Percentiles rank a stretch among this genome's conserved stretches.
Conservation (phyloP, 2,888 invertebrate species). For the Drosophila fulvimacula region DNA sequence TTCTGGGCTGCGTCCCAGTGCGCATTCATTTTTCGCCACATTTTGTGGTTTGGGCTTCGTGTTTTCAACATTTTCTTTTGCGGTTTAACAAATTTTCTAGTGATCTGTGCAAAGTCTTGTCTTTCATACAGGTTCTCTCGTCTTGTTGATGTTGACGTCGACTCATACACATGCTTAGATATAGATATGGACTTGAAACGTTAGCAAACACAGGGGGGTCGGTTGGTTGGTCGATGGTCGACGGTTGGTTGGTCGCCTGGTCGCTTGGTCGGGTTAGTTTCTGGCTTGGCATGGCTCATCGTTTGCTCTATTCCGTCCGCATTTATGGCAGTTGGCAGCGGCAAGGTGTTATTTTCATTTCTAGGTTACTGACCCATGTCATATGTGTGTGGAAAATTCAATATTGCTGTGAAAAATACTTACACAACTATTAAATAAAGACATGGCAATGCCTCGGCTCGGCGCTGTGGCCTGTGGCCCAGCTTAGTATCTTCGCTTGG, state of each 20-base stretch:
- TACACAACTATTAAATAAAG: constrained; percentile 76
- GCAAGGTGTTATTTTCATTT: constrained; percentile 79
- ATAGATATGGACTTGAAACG: constrained; percentile 73
- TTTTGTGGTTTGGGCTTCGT: constrained; percentile 68
- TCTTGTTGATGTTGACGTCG: constrained; percentile 49
- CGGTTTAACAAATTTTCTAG: constrained; percentile 74
- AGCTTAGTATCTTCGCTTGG: constrained; percentile 58
- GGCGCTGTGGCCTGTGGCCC: constrained; percentile 44
- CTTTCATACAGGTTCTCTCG: constrained; percentile 71
- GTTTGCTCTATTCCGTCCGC: constrained; percentile 61
- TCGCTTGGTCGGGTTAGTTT: constrained; percentile 51
- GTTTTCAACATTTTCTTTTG: constrained; percentile 74
- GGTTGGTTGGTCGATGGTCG: constrained; percentile 32
- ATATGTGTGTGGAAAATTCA: constrained; percentile 80
- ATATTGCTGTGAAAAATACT: constrained; percentile 79
- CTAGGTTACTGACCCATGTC: constrained; percentile 81
- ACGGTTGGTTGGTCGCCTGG: constrained; percentile 43
- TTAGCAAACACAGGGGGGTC: constrained; percentile 70
- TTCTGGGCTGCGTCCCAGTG: constrained; percentile 43
- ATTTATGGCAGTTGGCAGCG: constrained; percentile 72
- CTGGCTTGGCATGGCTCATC: constrained; percentile 58
- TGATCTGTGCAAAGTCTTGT: constrained; percentile 66
- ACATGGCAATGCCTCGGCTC: constrained; percentile 44
- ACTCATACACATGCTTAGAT: constrained; percentile 73
- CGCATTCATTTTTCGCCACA: constrained; percentile 45